These are phyloP conservation scores for mouse (Mus musculus) DNA, from an alignment of 2,113 vertebrate species.

Conservation along the genomic window DNA sequence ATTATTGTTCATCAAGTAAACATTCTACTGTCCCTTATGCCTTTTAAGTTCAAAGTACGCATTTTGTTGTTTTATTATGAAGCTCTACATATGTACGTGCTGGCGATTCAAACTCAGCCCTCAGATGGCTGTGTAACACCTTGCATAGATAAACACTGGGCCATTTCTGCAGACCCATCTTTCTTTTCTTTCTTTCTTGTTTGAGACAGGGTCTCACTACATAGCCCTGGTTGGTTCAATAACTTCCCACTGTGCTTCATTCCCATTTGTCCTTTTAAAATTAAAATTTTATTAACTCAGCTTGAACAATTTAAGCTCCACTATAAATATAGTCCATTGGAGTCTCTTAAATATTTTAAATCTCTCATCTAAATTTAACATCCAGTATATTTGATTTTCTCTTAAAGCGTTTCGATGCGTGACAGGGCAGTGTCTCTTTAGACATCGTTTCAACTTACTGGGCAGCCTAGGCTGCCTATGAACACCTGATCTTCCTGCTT, in stretches of 20 bases:
- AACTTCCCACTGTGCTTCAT: too few species aligned
- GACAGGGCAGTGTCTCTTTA: not conserved
- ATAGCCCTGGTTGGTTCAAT: not conserved
- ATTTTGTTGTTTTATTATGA: conserved; percentile 5
- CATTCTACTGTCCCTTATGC: not conserved
- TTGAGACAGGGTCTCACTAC: not conserved
- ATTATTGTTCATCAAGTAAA: not conserved
- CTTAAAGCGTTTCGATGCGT: not conserved
- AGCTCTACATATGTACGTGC: not conserved
- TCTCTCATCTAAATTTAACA: not conserved
- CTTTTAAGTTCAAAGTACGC: conserved; percentile 46
- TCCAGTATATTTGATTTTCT: not conserved
- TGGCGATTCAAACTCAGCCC: not conserved
- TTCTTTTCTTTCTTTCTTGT: not conserved
- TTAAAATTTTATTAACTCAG: conserved; percentile 23
- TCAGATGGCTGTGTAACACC: not conserved
- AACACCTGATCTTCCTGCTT: not conserved
- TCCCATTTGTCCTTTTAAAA: not conserved
- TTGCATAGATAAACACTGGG: not conserved
- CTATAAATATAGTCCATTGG: not conserved
- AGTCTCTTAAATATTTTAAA: conserved; percentile 31
- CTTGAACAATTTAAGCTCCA: not conserved
- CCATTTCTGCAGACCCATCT: not conserved
- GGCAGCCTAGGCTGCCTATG: not conserved
- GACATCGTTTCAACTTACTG: not conserved